A percentile compares a stretch with the other conserved stretches of the same genome.
Evolutionary conservation across 2,113 vertebrate genomes (phyloP).

Genomic region (Sakesphorus luctuosus): DNA sequence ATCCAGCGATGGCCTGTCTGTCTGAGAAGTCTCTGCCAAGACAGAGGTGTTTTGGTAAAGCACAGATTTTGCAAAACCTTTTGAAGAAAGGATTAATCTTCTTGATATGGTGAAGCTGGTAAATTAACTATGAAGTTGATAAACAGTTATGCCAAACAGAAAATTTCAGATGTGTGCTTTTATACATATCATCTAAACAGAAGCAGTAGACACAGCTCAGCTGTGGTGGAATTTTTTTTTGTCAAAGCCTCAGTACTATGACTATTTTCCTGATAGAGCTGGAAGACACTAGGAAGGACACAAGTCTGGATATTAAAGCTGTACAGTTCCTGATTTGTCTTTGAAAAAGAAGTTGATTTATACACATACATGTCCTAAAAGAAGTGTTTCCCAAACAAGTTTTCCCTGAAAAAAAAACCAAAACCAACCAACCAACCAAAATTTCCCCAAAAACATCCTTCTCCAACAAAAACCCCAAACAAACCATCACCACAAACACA

Average conservation of each 20-base stretch:
- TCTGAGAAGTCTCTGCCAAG: background rate
- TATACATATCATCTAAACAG: background rate
- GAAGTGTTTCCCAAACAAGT: background rate
- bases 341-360: background rate
- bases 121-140: background rate
- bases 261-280: background rate
- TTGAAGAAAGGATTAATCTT: background rate
- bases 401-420: background rate
- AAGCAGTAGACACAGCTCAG: background rate
- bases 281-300: background rate
- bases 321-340: background rate
- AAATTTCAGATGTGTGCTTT: background rate
- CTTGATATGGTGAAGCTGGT: background rate
- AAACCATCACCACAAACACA: background rate
- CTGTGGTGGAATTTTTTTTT: background rate
- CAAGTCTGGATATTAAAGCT: background rate
- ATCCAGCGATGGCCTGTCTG: background rate
- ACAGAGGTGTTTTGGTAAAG: background rate
- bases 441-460: no score
- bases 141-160: background rate
- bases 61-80: background rate
- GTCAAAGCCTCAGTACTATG: background rate
- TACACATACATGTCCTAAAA: background rate
- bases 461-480: background rate
- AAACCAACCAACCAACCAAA: background rate